Percentiles rank a stretch among this genome's conserved stretches.
phyloP scores from a whole-genome alignment of 2,113 vertebrate species.

The Misgurnus anguillicaudatus region DNA sequence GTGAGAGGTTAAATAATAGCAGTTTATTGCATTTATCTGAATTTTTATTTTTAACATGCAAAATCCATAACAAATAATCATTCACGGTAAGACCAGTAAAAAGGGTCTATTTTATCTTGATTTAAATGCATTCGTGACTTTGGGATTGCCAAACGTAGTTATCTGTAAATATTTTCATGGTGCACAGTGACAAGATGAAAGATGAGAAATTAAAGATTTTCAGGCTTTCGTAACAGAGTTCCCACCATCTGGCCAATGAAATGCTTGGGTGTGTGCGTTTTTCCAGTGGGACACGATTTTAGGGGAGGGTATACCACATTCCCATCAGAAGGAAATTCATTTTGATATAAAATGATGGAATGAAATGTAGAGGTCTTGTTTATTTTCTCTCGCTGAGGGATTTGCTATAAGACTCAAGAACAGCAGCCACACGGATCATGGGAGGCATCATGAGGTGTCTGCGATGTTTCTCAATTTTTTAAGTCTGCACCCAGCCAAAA shows the following conservation, averaged over 20 bases:
- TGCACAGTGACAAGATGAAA: constrained; percentile 48
- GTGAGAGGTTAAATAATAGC: too few relatives aligned
- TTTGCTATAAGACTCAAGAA: constrained; percentile 33
- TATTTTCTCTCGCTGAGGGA: constrained; percentile 35
- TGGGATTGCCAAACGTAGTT: not conserved
- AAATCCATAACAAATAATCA: too few relatives aligned
- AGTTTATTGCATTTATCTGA: too few relatives aligned
- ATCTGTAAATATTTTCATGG: constrained; percentile 1
- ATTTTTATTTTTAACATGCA: too few relatives aligned
- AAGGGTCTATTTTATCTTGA: too few relatives aligned
- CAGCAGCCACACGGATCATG: constrained; percentile 15
- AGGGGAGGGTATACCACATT: constrained; percentile 28
- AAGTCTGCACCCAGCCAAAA: constrained; percentile 20
- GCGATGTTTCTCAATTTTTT: not conserved
- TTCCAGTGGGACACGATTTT: constrained; percentile 13
- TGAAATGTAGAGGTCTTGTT: constrained; percentile 47
- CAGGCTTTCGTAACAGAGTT: constrained; percentile 42
- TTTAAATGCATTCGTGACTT: too few relatives aligned
- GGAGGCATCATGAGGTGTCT: constrained; percentile 21
- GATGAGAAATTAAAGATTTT: not conserved
- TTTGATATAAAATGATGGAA: constrained; percentile 35
- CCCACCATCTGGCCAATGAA: constrained; percentile 38
- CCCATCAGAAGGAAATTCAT: constrained; percentile 46
- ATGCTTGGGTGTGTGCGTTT: constrained; percentile 2
- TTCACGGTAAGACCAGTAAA: too few relatives aligned